Evolutionary conservation across 2,888 invertebrate genomes (phyloP), one percentile per base, ranked within the genome.

Genomic region (Drosophila nigricruria): DNA sequence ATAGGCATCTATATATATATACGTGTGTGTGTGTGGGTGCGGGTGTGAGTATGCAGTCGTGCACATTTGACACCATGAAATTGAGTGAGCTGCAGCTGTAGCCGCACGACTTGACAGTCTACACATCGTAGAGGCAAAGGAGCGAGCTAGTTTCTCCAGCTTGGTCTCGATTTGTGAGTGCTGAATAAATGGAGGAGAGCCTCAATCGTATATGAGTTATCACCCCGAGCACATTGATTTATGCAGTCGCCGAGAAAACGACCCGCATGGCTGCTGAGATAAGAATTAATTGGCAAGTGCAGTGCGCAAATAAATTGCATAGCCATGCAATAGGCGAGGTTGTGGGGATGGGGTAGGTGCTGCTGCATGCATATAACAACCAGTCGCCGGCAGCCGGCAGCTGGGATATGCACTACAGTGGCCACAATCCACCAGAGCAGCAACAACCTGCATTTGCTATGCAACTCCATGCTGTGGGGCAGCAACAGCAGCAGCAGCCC

Each of bases 221-320:
- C 86, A 82, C 82, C 76, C 59, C 65, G 63, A 69, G 76, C 88
- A 72, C 81, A 77, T 79, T 89, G 86, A 86, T 89, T 89, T 89
- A 86, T 88, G 78, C 81, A 84, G 89, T 87, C 79, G 81, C 60
- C 68, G 69, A 58, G 73, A 56, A 75, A 71, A 73, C 72, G 72
- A 77, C 84, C 88, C 69, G 89, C 89, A 74, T 76, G 87, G 79
- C 65, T 81, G 82, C 82, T 79, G 71, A 87, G 84, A 85, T 85
- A 85, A 85, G 88, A 85, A 85, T 89, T 85, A 85, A 85, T 85
- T 85, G 84, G 84, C 89, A 85, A 85, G 85, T 89, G 89, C 79
- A 81, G 73, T 79, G 76, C 65, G 79, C 84, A 83, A 86, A 88
- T 88, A 84, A 87, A 89, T 88, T 87, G 81, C 79, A 68, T 52